phyloP scores from a whole-genome alignment of 2,797 vertebrate species.

The Rhinichthys osculus region DNA sequence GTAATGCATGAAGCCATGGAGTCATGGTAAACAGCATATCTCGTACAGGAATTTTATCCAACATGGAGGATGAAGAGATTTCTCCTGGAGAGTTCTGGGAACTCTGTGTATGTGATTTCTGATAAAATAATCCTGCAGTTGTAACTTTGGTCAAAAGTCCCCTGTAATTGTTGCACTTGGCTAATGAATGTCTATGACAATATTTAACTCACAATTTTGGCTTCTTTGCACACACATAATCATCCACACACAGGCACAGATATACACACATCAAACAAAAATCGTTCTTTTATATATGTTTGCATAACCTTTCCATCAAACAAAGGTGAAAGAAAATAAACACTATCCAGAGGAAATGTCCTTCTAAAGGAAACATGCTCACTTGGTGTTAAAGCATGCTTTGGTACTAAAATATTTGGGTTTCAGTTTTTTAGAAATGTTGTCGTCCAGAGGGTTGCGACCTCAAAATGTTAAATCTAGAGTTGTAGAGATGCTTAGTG shows the following conservation, averaged over 20 bases:
- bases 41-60: constrained; percentile 35
- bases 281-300: constrained; percentile 41
- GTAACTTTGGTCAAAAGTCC: constrained; percentile 39
- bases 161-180: constrained; percentile 42
- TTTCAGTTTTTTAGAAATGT: constrained; percentile 19
- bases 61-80: constrained; percentile 40
- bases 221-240: constrained; percentile 17
- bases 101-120: constrained; percentile 27
- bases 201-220: constrained; percentile 33
- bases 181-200: constrained; percentile 35
- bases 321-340: constrained; percentile 46
- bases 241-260: constrained; percentile 14
- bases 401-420: constrained; percentile 34
- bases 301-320: constrained; percentile 41
- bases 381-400: constrained; percentile 24
- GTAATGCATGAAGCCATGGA: constrained; percentile 34
- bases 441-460: background rate
- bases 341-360: constrained; percentile 35
- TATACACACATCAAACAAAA: constrained; percentile 33
- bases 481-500: background rate
- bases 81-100: constrained; percentile 39
- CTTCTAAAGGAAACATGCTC: constrained; percentile 39
- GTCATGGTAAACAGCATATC: constrained; percentile 20
- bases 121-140: constrained; percentile 45
- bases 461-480: constrained; percentile 9